phyloP scores from a whole-genome alignment of 2,113 vertebrate genomes.

The Chionodraco myersi region DNA sequence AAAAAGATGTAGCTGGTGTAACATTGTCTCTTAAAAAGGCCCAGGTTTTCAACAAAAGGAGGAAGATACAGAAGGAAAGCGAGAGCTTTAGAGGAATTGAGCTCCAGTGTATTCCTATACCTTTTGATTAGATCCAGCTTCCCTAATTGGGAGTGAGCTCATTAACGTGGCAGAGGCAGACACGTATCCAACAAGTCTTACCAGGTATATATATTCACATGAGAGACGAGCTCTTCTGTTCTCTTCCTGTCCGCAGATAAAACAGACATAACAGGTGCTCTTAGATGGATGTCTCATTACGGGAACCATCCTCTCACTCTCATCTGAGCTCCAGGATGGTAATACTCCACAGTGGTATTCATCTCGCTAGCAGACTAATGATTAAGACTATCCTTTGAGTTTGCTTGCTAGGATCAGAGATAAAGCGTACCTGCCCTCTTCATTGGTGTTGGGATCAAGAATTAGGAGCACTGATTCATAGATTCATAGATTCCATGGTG shows the following conservation, averaged over 20 bases:
- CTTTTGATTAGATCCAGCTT: slow-evolving; percentile 51
- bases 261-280: slow-evolving; percentile 63
- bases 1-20: slow-evolving; percentile 7
- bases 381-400: slow-evolving; percentile 59
- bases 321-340: slow-evolving; percentile 52
- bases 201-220: slow-evolving; percentile 41
- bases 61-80: slow-evolving; percentile 15
- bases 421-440: slow-evolving; percentile 22
- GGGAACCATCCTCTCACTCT: slow-evolving; percentile 48
- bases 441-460: slow-evolving; percentile 38
- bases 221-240: slow-evolving; percentile 18
- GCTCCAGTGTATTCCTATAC: background rate
- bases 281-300: slow-evolving; percentile 67
- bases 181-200: slow-evolving; percentile 43
- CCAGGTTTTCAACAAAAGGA: background rate
- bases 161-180: slow-evolving; percentile 63
- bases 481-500: slow-evolving; percentile 24
- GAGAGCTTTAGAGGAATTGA: slow-evolving; percentile 7
- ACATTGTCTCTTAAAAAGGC: slow-evolving; percentile 8
- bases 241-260: slow-evolving; percentile 36
- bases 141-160: slow-evolving; percentile 57
- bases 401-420: slow-evolving; percentile 44
- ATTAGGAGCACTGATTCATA: slow-evolving; percentile 35
- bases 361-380: slow-evolving; percentile 56
- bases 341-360: slow-evolving; percentile 48